Percentiles rank a stretch among this genome's conserved stretches.
Evolutionary conservation across 2,888 invertebrate genomes (phyloP).

Genomic region (Scotopteryx bipunctaria): DNA sequence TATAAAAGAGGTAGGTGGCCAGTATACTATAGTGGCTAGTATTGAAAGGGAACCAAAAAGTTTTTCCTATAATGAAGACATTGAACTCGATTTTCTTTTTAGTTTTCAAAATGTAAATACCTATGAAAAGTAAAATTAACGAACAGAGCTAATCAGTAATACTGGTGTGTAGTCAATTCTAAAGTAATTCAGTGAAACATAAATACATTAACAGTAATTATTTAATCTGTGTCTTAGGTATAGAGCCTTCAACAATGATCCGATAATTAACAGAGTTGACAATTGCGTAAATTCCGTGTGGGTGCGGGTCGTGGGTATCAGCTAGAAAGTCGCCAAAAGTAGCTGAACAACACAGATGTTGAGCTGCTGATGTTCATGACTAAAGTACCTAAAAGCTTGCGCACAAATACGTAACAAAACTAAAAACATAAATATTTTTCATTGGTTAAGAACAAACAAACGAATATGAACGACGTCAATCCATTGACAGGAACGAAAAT

Average conservation of each 20-base stretch:
- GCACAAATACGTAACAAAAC: neutral
- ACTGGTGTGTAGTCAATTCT: too few relatives aligned
- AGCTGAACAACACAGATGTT: conserved; percentile 10
- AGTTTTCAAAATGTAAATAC: too few relatives aligned
- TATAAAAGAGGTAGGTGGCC: too few relatives aligned
- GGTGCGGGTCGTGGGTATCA: conserved; percentile 41
- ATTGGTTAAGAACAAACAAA: too few relatives aligned
- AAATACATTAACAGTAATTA: conserved; percentile 1
- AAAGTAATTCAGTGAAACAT: neutral
- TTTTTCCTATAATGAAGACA: too few relatives aligned
- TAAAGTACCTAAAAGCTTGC: neutral
- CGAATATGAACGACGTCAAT: too few relatives aligned
- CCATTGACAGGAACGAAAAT: too few relatives aligned
- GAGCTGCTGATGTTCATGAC: neutral
- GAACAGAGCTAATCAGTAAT: too few relatives aligned
- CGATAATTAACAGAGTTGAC: conserved; percentile 70
- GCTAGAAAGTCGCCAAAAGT: conserved; percentile 3
- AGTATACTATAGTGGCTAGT: too few relatives aligned
- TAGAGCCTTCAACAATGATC: conserved; percentile 56
- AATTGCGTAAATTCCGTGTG: conserved; percentile 72
- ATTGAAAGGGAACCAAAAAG: too few relatives aligned
- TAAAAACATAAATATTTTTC: neutral
- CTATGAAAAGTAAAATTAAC: neutral
- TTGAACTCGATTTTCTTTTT: too few relatives aligned
- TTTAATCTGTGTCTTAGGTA: conserved; percentile 28